phyloP scores from a whole-genome alignment of 1,140 invertebrate species.

The Dendroctonus valens region DNA sequence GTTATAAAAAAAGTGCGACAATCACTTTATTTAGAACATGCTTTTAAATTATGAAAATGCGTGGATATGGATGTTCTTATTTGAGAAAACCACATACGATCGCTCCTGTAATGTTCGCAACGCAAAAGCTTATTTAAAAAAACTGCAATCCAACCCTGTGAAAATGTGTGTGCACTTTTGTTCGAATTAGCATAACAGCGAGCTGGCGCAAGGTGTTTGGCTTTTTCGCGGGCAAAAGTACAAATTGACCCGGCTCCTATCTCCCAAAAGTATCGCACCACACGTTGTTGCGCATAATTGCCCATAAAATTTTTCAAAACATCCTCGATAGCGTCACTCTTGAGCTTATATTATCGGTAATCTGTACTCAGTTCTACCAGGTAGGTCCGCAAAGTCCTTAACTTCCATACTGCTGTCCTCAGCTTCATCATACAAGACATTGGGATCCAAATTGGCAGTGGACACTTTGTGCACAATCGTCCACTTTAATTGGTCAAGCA shows the following conservation, averaged over 20 bases:
- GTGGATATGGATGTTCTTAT: no score
- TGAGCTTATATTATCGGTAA: conserved; percentile 31
- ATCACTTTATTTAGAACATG: no score
- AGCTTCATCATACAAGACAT: neutral
- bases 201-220: conserved; percentile 3
- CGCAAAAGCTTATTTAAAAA: no score
- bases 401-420: neutral
- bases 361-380: conserved; percentile 14
- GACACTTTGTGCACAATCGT: no score
- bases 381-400: neutral
- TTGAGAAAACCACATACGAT: no score
- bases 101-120: no score
- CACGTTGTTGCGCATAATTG: conserved; percentile 28
- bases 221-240: conserved; percentile 13
- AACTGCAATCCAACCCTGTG: no score
- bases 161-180: neutral
- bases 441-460: no score
- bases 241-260: conserved; percentile 12
- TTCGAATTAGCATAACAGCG: conserved; percentile 2
- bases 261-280: conserved; percentile 24
- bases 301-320: conserved; percentile 35
- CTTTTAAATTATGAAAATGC: no score
- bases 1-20: no score
- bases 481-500: no score
- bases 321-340: conserved; percentile 32